Conservation (phyloP, 2,888 invertebrate genomes). For the Dione vanillae region DNA sequence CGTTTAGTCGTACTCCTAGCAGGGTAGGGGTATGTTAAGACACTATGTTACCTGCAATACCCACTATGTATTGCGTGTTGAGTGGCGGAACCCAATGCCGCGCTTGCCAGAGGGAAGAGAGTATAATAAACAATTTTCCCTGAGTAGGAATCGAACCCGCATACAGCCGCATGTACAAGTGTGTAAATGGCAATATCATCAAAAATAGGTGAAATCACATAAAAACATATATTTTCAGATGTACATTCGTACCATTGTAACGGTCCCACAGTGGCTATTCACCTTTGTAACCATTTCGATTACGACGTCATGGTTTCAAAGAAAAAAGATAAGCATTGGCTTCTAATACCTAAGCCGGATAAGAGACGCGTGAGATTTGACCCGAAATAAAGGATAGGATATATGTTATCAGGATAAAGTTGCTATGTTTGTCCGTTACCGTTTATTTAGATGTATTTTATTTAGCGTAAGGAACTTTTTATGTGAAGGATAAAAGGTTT, state of each 20-base stretch:
- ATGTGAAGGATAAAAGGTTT: neutral
- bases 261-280: constrained; percentile 65
- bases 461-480: constrained; percentile 18
- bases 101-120: too few species aligned
- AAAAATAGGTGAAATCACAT: neutral
- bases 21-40: too few species aligned
- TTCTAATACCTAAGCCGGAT: constrained; percentile 62
- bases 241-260: constrained; percentile 40
- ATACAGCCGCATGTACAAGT: too few species aligned
- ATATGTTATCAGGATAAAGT: constrained; percentile 49
- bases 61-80: too few species aligned
- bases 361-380: constrained; percentile 57
- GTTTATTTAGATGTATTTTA: constrained; percentile 43
- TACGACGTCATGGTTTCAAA: constrained; percentile 67
- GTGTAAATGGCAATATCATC: neutral
- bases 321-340: constrained; percentile 73
- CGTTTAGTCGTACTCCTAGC: too few species aligned
- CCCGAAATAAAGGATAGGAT: constrained; percentile 41
- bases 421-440: constrained; percentile 40
- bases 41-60: too few species aligned
- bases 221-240: neutral
- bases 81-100: too few species aligned
- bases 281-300: constrained; percentile 68
- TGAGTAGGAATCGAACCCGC: too few species aligned
- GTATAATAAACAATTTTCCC: too few species aligned